Base-by-base conservation (phyloP, 2,888 invertebrate species). In the Myathropa florea region DNA sequence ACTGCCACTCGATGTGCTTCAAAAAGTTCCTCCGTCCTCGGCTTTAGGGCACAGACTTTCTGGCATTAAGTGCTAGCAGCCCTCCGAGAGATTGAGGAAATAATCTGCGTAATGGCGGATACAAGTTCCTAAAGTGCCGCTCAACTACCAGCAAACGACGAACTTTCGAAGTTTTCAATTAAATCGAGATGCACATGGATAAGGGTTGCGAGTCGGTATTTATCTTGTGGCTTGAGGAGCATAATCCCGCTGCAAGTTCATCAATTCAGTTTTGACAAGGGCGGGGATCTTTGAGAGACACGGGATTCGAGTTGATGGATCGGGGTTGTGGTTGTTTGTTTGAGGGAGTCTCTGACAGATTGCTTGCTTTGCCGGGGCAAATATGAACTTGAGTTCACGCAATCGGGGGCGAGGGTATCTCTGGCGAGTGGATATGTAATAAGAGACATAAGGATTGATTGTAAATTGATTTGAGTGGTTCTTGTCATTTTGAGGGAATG, bases 101-200 rank as follows among this genome's bases (percentile, higher is more conserved):
- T 46, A 46, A 46, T 46, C 46, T 46, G 46, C 46, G 46, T 46
- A 46, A 46, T 46, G 46, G 57, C 7, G 57, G 24, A 14, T 57
- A n/a, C 24, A 18, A 23, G 57, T 57, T 57, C 24, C 24, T 10
- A 24, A 57, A 57, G 57, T 57, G 14, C 14, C 24, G 3, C 57
- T 4, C 24, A 57, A 57, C 57, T 4, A 24, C 14, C 53, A 18
- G 26, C 4, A 14, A 24, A 39, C 14, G 64, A 30, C 6, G 24
- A 70, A 70, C 57, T 70, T 71, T 71, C 10, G 10, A 59, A 60
- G n/a, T 70, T 71, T 71, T 39, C 70, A 71, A 71, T 60, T 59
- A 71, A 57, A 30, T 53, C 24, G 10, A 68, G 39, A 23, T 61
- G 53, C n/a, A 26, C 14, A 60, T 61, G 24, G 30, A 36, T 57